These are phyloP conservation scores for Phenganax subtilis DNA, from an alignment of 92 coral and sea anemone species.

Conservation along the genomic window DNA sequence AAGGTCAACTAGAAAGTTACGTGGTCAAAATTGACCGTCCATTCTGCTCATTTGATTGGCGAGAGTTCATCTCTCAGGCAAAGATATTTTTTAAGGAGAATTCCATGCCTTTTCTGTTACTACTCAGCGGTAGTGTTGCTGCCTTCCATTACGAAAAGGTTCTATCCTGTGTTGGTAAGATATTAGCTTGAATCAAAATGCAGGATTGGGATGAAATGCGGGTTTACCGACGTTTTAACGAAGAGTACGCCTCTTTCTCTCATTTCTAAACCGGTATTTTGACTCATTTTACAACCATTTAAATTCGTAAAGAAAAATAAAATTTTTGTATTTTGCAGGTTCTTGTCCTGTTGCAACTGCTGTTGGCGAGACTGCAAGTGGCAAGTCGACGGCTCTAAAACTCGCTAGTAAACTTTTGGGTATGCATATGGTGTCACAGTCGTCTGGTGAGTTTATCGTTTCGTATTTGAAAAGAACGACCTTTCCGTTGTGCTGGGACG, in stretches of 20 bases:
- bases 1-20: not conserved
- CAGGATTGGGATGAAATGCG: not conserved
- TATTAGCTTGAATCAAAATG: not conserved
- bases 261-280: too few relatives aligned
- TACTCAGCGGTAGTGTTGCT: conserved; percentile 1
- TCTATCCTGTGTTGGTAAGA: not conserved
- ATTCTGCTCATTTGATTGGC: not conserved
- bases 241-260: not conserved
- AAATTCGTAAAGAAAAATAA: too few relatives aligned
- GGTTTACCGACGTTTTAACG: not conserved
- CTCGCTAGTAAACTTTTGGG: not conserved
- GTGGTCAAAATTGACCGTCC: not conserved
- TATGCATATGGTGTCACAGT: not conserved
- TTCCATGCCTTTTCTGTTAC: not conserved
- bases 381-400: conserved; percentile 8
- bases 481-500: conserved; percentile 6
- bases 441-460: not conserved
- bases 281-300: too few relatives aligned
- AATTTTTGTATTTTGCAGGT: not conserved
- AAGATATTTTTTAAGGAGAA: conserved; percentile 3
- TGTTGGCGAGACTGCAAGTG: conserved; percentile 3
- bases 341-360: not conserved
- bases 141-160: conserved; percentile 1
- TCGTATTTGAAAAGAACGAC: not conserved
- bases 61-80: not conserved